Base-by-base conservation (phyloP, 2,113 vertebrate genomes). In the Hemibagrus wyckioides region DNA sequence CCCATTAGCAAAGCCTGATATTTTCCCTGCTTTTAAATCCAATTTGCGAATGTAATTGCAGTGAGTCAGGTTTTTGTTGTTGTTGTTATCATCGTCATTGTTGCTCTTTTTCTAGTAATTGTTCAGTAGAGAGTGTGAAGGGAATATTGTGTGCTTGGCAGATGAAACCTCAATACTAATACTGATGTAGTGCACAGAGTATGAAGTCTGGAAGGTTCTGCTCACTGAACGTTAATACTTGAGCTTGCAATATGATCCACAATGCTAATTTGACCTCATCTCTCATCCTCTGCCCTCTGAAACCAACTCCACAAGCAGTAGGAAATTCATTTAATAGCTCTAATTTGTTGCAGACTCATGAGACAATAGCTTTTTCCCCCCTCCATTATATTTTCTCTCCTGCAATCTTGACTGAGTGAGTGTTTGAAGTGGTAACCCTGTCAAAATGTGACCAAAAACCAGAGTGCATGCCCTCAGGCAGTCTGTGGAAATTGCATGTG, bases 21-120 rank as follows among this genome's bases (percentile, higher is more conserved):
- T 80, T 81, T 75, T 48, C 84, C 89, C 84, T 57, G 59, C 81
- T 69, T 91, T 88, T 89, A 89, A 91, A 90, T 91, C 89, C 89
- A 89, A 87, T 91, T 92, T 88, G 83, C 30, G 59, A 88, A 61
- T 39, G 83, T 91, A 91, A 92, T 91, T 92, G 86, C 85, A 88
- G 88, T 90, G 81, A 90, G 87, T 89, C 82, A 81, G 75, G 77
- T 13, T 84, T 81, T 36, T 77, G 54, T 44, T 76, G 44, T 71
- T 81, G 5, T 28, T 56, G 80, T 73, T 77, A 44, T 30, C 17
- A 28, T 59, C 81, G 44, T 30, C 19, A 28, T 59, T 84, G 23
- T 85, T 87, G 59, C 59, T 39, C 11, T 86, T 82, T 50, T 84
- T 54, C 69, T 44, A 83, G 87, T 90, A 89, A 91, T 89, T 88